These are phyloP conservation scores for Oreortyx pictus DNA, from an alignment of 2,797 vertebrate genomes.

Conservation along the genomic window DNA sequence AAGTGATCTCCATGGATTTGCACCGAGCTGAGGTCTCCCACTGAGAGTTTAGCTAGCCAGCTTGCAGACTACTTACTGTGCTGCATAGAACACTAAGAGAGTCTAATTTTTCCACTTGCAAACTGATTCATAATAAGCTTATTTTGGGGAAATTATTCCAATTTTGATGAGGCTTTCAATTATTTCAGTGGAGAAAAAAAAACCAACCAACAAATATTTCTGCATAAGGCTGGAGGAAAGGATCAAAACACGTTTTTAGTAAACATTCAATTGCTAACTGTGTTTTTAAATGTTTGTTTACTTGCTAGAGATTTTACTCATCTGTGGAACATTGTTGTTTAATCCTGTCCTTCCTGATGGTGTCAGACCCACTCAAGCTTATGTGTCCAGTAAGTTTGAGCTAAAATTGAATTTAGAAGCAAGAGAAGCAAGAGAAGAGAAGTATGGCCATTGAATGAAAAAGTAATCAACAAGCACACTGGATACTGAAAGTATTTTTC, in stretches of 20 bases:
- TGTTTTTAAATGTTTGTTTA: background rate
- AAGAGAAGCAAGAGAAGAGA: background rate
- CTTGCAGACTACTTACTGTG: background rate
- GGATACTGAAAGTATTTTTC: background rate
- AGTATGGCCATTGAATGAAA: background rate
- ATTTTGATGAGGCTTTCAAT: background rate
- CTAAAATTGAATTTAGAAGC: background rate
- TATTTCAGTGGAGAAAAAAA: background rate
- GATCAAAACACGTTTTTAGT: background rate
- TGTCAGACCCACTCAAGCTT: background rate
- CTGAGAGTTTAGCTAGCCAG: background rate
- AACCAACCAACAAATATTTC: background rate
- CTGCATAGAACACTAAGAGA: background rate
- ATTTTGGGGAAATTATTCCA: background rate
- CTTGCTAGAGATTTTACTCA: background rate
- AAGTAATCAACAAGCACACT: background rate
- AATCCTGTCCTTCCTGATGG: background rate
- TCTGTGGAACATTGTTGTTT: background rate
- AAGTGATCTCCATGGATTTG: accelerated
- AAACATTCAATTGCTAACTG: background rate
- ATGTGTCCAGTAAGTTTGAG: background rate
- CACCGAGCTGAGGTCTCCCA: background rate
- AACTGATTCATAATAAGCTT: background rate
- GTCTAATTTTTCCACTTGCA: background rate
- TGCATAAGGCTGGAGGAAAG: background rate